These are phyloP conservation scores for Anabacerthia variegaticeps DNA, from an alignment of 2,797 vertebrate species.

Conservation along the genomic window DNA sequence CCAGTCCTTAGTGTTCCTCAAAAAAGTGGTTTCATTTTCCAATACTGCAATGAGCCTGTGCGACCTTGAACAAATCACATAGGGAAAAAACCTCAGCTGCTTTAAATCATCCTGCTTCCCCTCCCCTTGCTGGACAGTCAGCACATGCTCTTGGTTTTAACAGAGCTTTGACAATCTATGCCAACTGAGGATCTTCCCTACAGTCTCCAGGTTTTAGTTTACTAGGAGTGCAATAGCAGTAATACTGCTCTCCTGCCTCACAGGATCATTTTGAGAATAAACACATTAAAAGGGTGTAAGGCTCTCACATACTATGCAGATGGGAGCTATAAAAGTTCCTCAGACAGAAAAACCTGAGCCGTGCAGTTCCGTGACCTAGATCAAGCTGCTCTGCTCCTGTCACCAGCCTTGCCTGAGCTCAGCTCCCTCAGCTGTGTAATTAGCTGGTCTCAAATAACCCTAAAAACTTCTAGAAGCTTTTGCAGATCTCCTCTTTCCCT, in stretches of 20 bases:
- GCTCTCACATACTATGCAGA: not conserved
- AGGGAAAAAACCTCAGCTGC: not conserved
- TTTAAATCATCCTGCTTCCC: not conserved
- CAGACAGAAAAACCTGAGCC: not conserved
- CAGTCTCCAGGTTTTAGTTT: not conserved
- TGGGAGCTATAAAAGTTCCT: conserved; percentile 48
- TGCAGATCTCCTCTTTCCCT: not conserved
- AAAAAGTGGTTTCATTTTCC: not conserved
- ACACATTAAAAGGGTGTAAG: not conserved
- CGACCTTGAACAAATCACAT: not conserved
- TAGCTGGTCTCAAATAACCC: conserved; percentile 44
- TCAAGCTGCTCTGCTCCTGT: conserved; percentile 14
- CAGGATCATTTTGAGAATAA: not conserved
- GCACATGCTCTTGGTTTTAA: not conserved
- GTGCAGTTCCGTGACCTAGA: conserved; percentile 41
- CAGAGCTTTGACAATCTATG: not conserved
- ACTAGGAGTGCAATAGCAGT: not conserved
- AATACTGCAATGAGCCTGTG: not conserved
- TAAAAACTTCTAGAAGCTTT: conserved; percentile 10
- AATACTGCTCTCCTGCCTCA: not conserved
- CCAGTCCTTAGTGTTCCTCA: not conserved
- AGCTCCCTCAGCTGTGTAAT: conserved; percentile 42
- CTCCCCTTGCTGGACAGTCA: not conserved
- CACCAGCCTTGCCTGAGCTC: not conserved
- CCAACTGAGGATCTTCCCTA: not conserved